These are phyloP conservation scores for Centropristis striata DNA, from an alignment of 2,113 vertebrate genomes.

Conservation along the genomic window DNA sequence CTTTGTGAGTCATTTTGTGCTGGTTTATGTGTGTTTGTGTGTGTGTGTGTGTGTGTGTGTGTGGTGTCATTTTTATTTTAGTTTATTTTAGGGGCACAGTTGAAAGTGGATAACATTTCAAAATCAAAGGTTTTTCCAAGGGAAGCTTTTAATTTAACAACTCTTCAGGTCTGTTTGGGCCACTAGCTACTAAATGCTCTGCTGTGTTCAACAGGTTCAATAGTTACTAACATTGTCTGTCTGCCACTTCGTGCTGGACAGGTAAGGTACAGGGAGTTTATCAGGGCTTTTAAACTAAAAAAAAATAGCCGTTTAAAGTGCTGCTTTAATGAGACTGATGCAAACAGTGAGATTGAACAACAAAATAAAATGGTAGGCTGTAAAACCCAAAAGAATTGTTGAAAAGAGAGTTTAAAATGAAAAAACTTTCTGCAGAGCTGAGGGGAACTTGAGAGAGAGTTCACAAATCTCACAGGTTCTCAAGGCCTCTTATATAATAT, in stretches of 20 bases:
- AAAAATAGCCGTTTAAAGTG: neutral
- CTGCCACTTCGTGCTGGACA: neutral
- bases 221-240: neutral
- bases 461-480: neutral
- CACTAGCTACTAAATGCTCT: neutral
- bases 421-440: neutral
- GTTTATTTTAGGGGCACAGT: neutral
- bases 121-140: neutral
- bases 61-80: neutral
- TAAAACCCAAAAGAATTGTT: neutral
- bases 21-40: neutral
- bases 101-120: neutral
- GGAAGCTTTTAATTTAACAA: neutral
- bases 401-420: neutral
- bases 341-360: neutral
- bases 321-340: neutral
- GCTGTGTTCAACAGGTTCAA: neutral
- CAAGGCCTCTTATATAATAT: no score
- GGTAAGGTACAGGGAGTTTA: neutral
- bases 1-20: neutral
- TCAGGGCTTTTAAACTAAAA: neutral
- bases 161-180: neutral
- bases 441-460: neutral
- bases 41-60: no score
- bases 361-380: neutral